These are phyloP conservation scores for Eupithecia abbreviata DNA, from an alignment of 2,888 invertebrate genomes.

Conservation along the genomic window DNA sequence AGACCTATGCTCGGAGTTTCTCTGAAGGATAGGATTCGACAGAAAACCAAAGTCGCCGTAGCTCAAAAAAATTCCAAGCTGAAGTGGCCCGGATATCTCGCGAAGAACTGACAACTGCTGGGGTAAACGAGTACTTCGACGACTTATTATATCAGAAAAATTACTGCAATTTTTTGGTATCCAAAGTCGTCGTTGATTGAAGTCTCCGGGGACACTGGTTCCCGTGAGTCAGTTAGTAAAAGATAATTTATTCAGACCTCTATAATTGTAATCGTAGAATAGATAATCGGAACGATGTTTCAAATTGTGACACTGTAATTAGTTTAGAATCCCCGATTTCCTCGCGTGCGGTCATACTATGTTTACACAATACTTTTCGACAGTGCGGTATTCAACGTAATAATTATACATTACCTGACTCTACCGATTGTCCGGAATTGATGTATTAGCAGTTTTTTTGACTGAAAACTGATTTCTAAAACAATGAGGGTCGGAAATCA, in stretches of 20 bases:
- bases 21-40: no score
- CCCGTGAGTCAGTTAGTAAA: not conserved
- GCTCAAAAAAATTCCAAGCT: no score
- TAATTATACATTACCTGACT: constrained; percentile 23
- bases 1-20: no score
- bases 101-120: no score
- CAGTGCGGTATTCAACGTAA: constrained; percentile 32
- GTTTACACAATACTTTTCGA: constrained; percentile 23
- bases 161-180: no score
- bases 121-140: no score
- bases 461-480: constrained; percentile 33
- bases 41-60: no score
- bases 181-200: no score
- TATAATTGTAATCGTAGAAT: not conserved
- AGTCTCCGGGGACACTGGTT: not conserved
- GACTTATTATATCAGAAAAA: no score
- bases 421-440: constrained; percentile 31
- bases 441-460: constrained; percentile 6
- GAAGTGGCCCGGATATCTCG: no score
- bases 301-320: constrained; percentile 30
- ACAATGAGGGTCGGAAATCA: constrained; percentile 25
- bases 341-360: constrained; percentile 22
- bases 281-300: constrained; percentile 11
- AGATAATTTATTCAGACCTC: not conserved
- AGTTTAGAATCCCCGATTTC: constrained; percentile 8